Percentiles rank a stretch among this genome's conserved stretches.
These are phyloP conservation scores for Sinocyclocheilus maitianheensis DNA, from an alignment of 2,113 vertebrate genomes.

Conservation along the genomic window DNA sequence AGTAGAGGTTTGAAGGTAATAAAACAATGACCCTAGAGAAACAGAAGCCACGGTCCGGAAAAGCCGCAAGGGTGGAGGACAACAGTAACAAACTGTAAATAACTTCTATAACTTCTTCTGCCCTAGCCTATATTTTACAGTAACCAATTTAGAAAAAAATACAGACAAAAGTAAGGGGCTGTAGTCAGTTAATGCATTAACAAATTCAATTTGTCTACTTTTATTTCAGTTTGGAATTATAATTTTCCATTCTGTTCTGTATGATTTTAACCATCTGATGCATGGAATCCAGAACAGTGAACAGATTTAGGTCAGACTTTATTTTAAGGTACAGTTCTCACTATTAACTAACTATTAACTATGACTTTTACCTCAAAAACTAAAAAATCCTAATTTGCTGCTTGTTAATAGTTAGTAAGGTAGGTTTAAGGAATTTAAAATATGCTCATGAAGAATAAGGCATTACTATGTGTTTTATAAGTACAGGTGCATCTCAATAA, in stretches of 20 bases:
- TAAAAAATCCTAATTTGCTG: too few species aligned
- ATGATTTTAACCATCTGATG: not conserved
- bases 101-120: constrained; percentile 50
- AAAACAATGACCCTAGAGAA: constrained; percentile 82
- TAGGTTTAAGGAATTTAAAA: too few species aligned
- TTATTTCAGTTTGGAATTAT: not conserved
- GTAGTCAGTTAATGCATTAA: not conserved
- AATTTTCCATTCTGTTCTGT: not conserved
- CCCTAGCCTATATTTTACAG: constrained; percentile 35
- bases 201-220: not conserved
- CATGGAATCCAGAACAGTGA: not conserved
- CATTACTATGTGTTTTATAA: too few species aligned
- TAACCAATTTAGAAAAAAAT: constrained; percentile 48
- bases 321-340: too few species aligned
- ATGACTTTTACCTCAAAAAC: too few species aligned
- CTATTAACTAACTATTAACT: too few species aligned
- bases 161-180: constrained; percentile 20
- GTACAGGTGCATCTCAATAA: too few species aligned
- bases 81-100: constrained; percentile 54
- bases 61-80: constrained; percentile 52
- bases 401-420: too few species aligned
- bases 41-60: constrained; percentile 69
- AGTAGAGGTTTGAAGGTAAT: constrained; percentile 78
- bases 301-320: too few species aligned
- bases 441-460: too few species aligned